A percentile compares a stretch with the other conserved stretches of the same genome.
phyloP scores from a whole-genome alignment of 2,113 vertebrate species.

The Leiothrix lutea region DNA sequence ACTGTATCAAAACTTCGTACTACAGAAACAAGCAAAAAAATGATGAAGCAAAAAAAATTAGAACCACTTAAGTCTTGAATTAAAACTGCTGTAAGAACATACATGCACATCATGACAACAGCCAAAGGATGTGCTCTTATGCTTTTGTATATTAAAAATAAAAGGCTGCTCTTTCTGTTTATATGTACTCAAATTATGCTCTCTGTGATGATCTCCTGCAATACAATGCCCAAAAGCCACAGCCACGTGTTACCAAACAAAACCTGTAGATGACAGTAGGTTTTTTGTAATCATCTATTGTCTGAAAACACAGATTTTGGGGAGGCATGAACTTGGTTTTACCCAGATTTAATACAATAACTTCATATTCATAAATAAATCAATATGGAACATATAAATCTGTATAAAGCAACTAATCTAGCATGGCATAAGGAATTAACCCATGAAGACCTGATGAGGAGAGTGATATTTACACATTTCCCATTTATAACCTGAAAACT shows the following conservation, averaged over 20 bases:
- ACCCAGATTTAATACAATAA: not conserved
- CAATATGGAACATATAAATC: not conserved
- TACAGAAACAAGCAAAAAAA: not conserved
- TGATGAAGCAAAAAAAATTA: not conserved
- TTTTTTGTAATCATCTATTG: not conserved
- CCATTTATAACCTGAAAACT: not conserved
- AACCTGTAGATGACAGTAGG: fast-evolving
- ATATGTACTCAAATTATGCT: not conserved
- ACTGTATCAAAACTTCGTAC: not conserved
- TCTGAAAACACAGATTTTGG: not conserved
- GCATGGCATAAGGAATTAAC: not conserved
- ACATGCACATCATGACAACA: not conserved
- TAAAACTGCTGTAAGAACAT: not conserved
- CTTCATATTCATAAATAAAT: not conserved
- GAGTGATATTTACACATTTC: not conserved
- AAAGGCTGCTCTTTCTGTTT: not conserved
- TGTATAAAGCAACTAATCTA: not conserved
- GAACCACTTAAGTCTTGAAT: not conserved
- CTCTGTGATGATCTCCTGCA: not conserved
- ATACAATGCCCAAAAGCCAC: not conserved
- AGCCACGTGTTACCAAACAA: not conserved
- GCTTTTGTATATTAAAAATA: not conserved
- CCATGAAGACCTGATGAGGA: not conserved
- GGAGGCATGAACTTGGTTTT: not conserved
- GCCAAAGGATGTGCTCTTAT: not conserved